Evolutionary conservation across 2,797 vertebrate species (phyloP), one percentile per base, ranked within the genome.

Genomic region (Sebastes miniatus): DNA sequence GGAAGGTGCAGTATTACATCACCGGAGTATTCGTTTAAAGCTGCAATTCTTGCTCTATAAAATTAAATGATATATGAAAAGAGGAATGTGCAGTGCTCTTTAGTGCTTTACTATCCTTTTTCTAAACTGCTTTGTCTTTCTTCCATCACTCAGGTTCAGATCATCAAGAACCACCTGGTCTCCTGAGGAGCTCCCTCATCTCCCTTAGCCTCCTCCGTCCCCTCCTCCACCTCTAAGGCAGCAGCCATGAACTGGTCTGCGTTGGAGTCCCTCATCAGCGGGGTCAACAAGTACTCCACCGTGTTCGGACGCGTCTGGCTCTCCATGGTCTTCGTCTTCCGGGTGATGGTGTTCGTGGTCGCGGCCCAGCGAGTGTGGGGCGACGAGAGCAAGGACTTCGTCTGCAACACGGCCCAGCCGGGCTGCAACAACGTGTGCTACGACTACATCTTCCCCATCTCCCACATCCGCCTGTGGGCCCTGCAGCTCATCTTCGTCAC

Each of bases 401-500:
- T 96, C 0, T 99, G 98, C 80, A 98, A 99, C 94, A 99, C 98
- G 0, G 68, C 0, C 6, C 98, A 99, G 93, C 98, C 97, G 0
- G 98, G 98, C 68, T 99, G 98, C 90, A 32, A 0, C 52, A 99
- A 97, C 0, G 97, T 98, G 47, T 99, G 98, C 92, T 99, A 85
- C 0, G 96, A 99, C 69, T 24, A 94, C 68, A 92, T 96, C 92
- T 99, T 99, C 92, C 99, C 99, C 88, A 95, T 99, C 87, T 99
- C 98, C 80, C 98, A 99, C 93, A 97, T 99, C 92, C 96, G 97
- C 5, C 96, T 99, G 54, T 99, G 99, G 99, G 98, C 98, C 16
- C 93, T 99, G 90, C 99, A 99, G 95, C 97, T 99, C 88, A 99
- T 99, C 90, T 98, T 99, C 0, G 96, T 98, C 93, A 99, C 98